Base-by-base conservation (phyloP, 2,888 invertebrate species). In the Sturmia bella region DNA sequence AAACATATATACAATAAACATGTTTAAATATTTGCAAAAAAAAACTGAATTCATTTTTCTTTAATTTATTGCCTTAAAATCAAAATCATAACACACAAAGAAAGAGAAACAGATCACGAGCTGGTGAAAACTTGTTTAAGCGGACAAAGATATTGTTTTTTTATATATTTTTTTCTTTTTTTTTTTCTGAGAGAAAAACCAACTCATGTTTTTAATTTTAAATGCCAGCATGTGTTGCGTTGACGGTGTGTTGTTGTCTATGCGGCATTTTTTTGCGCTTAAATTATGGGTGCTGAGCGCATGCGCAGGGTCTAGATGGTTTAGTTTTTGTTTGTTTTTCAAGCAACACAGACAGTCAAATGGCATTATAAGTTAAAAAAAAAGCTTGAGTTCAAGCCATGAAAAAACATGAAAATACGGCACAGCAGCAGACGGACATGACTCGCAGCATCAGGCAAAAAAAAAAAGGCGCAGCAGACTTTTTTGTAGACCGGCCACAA, bases 71-170 rank as follows among this genome's bases (percentile, higher is more conserved):
- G 43, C 9, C 24, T 54, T 56, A 15, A n/a, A 64, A 69, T 19
- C 50, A 45, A 61, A 17, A 72, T 72, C 70, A 68, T 76, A 61
- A 68, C n/a, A 43, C 32, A 75, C 6, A 32, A 9, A 32, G 48
- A 59, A 43, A 45, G 43, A 54, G 52, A 70, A 74, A 54, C 52
- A 70, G 69, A 75, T 78, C 74, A 74, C 74, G 32, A 69, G 41
- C 41, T 73, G 24, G 5, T 41, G 19, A 68, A 80, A 82, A 82
- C 82, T 74, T 59, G 78, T 82, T 82, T 75, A 56, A 74, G 41
- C 69, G 64, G 69, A 74, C 45, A 75, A 61, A 80, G 54, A 61
- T n/a, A n/a, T n/a, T n/a, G n/a, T n/a, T n/a, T n/a, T n/a, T n/a
- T n/a, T n/a, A n/a, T n/a, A n/a, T n/a, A n/a, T n/a, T n/a, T n/a